These are phyloP conservation scores for Atethmia centrago DNA, from an alignment of 2,888 invertebrate genomes.

Conservation along the genomic window DNA sequence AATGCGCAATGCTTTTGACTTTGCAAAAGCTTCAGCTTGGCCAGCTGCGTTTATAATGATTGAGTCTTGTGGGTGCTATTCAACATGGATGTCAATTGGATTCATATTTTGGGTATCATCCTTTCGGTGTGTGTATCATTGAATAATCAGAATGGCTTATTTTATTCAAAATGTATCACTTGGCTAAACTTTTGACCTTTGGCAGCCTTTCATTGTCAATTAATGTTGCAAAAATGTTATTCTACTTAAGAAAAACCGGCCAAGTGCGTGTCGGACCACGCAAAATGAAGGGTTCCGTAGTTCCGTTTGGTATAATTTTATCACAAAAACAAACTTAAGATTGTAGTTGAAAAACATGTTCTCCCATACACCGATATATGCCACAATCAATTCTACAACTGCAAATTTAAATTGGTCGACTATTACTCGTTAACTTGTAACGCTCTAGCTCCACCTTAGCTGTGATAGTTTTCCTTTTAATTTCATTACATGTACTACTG, in stretches of 20 bases:
- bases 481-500: too few relatives aligned
- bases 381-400: too few relatives aligned
- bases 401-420: too few relatives aligned
- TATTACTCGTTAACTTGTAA: too few relatives aligned
- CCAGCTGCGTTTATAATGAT: conserved; percentile 76
- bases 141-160: neutral
- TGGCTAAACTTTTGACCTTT: neutral
- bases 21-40: conserved; percentile 77
- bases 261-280: too few relatives aligned
- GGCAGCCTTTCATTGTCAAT: neutral
- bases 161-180: neutral
- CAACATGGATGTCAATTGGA: conserved; percentile 48
- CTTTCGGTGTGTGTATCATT: conserved; percentile 10
- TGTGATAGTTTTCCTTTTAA: too few relatives aligned
- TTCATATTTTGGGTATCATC: conserved; percentile 45
- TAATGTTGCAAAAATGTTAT: neutral
- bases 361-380: too few relatives aligned
- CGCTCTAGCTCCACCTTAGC: too few relatives aligned
- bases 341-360: too few relatives aligned
- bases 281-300: too few relatives aligned
- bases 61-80: conserved; percentile 18
- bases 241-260: neutral
- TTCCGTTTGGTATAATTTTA: too few relatives aligned
- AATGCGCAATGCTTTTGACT: conserved; percentile 84
- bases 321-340: too few relatives aligned